phyloP scores from a whole-genome alignment of 2,113 vertebrate genomes.

The Oncorhynchus tshawytscha region DNA sequence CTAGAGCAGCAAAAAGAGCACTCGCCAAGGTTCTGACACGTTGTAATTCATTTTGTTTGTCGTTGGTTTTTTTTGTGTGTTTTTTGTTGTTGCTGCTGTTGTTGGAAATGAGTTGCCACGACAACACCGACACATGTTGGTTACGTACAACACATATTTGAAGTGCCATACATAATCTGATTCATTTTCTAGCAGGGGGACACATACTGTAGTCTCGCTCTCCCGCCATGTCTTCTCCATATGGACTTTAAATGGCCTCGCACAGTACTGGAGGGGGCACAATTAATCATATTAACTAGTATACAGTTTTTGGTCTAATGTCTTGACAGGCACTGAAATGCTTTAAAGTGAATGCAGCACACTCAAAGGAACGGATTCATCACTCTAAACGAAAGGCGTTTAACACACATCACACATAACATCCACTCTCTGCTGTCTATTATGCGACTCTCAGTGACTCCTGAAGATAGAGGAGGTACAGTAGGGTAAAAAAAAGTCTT shows the following conservation, averaged over 20 bases:
- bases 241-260: constrained; percentile 58
- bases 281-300: constrained; percentile 60
- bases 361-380: constrained; percentile 38
- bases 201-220: constrained; percentile 30
- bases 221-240: constrained; percentile 48
- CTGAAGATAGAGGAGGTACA: neutral
- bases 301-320: constrained; percentile 53
- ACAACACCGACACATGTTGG: constrained; percentile 34
- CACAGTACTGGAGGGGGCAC: constrained; percentile 42
- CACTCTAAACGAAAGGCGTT: constrained; percentile 49
- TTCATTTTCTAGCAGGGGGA: neutral
- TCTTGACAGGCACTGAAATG: constrained; percentile 45
- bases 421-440: neutral
- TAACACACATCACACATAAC: constrained; percentile 39
- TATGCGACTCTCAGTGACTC: neutral
- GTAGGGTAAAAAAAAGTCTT: neutral
- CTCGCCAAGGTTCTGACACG: too few species aligned
- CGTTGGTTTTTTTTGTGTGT: too few species aligned
- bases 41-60: too few species aligned
- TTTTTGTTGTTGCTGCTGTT: too few species aligned
- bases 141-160: constrained; percentile 20
- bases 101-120: too few species aligned
- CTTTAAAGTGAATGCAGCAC: constrained; percentile 48
- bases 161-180: constrained; percentile 38
- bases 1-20: too few species aligned